phyloP scores from a whole-genome alignment of 2,888 invertebrate genomes.

The Seladonia tumulorum region DNA sequence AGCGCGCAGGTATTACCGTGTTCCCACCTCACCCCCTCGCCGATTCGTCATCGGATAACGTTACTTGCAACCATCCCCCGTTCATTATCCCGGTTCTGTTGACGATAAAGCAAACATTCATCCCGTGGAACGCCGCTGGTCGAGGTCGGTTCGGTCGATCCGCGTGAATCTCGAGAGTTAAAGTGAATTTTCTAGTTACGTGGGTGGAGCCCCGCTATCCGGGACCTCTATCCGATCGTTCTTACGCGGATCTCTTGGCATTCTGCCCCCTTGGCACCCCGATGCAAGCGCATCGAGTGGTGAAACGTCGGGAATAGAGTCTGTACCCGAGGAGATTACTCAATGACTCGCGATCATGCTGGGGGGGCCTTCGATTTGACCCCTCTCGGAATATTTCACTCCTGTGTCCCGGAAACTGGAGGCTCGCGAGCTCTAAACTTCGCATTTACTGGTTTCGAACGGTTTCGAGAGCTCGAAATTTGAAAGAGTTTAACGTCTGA shows the following conservation, averaged over 20 bases:
- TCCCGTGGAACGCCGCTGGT: not conserved
- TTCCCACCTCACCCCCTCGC: not conserved
- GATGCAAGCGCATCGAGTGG: constrained; percentile 31
- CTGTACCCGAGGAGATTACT: constrained; percentile 49
- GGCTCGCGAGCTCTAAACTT: not conserved
- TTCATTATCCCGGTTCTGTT: not conserved
- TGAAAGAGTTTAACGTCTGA: not conserved
- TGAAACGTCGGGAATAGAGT: constrained; percentile 53
- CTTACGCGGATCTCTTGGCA: constrained; percentile 60
- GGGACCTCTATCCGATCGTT: constrained; percentile 57
- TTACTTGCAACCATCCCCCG: not conserved
- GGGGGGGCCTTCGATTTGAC: not conserved
- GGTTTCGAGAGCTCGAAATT: not conserved
- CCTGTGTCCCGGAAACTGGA: not conserved
- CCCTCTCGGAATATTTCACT: not conserved
- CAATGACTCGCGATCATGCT: constrained; percentile 38
- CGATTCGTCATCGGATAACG: constrained; percentile 3
- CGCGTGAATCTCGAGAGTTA: constrained; percentile 22
- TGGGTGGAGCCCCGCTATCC: constrained; percentile 36
- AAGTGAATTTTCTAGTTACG: constrained; percentile 60
- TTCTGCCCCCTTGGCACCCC: constrained; percentile 55
- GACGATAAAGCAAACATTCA: constrained; percentile 7
- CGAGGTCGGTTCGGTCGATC: constrained; percentile 27
- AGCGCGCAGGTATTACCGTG: not conserved
- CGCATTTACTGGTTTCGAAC: not conserved